phyloP scores from a whole-genome alignment of 2,113 vertebrate genomes.

The Tyto alba region DNA sequence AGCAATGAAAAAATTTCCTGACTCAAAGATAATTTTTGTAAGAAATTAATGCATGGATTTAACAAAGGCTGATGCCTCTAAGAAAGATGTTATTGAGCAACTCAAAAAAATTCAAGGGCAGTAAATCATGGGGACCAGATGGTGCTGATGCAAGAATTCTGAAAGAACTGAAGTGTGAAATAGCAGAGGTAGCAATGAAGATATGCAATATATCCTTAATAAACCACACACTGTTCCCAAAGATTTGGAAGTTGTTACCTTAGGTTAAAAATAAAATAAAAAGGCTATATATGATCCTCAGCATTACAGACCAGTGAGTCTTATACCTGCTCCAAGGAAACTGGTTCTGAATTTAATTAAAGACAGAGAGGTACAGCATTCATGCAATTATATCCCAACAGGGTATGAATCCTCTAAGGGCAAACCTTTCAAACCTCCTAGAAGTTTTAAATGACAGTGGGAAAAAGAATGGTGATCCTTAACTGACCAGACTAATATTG shows the following conservation, averaged over 20 bases:
- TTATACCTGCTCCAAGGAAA: not conserved
- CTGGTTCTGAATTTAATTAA: conserved; percentile 10
- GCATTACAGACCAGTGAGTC: conserved; percentile 2
- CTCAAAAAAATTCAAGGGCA: conserved; percentile 16
- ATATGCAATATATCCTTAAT: conserved; percentile 46
- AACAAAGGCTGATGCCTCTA: conserved; percentile 38
- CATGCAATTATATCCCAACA: not conserved
- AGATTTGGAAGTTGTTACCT: conserved; percentile 26
- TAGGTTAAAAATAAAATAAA: not conserved
- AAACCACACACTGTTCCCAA: conserved; percentile 35
- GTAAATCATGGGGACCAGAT: conserved; percentile 70
- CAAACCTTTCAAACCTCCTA: not conserved
- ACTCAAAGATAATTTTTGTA: conserved; percentile 36
- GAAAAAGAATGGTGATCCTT: not conserved
- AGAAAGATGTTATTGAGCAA: conserved; percentile 43
- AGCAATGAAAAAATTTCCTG: not conserved
- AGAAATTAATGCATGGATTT: conserved; percentile 29
- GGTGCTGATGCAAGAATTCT: conserved; percentile 64
- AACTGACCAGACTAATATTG: not conserved
- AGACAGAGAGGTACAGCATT: not conserved
- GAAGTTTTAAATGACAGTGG: conserved; percentile 2
- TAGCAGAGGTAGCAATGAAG: conserved; percentile 37
- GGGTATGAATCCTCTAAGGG: not conserved
- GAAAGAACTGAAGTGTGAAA: conserved; percentile 62
- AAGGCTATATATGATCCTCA: not conserved